phyloP scores from a whole-genome alignment of 2,888 invertebrate genomes.

The Oxyscelio sp. region DNA sequence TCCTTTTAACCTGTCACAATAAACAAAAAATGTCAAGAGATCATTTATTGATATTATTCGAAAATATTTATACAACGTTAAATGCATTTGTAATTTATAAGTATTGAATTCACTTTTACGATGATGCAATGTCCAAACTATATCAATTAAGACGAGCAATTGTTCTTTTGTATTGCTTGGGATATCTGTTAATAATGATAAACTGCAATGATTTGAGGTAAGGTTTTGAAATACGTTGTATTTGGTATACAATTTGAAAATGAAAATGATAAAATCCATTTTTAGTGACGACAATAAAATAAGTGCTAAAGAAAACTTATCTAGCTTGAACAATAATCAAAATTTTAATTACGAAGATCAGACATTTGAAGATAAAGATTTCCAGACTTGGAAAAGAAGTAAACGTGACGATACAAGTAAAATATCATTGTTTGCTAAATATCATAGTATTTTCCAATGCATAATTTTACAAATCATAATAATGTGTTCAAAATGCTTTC shows the following conservation, averaged over 20 bases:
- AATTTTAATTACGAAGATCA: slow-evolving; percentile 14
- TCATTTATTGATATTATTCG: too few species aligned
- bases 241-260: too few species aligned
- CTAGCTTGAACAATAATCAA: neutral
- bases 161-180: slow-evolving; percentile 11
- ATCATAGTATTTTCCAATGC: too few species aligned
- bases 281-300: neutral
- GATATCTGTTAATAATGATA: neutral
- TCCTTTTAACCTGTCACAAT: slow-evolving; percentile 12
- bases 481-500: too few species aligned
- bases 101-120: too few species aligned
- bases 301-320: neutral
- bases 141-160: neutral
- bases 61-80: too few species aligned
- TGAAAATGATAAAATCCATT: too few species aligned
- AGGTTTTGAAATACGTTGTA: slow-evolving; percentile 9
- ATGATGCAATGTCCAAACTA: slow-evolving; percentile 29
- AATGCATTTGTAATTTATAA: too few species aligned
- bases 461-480: too few species aligned
- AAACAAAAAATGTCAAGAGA: slow-evolving; percentile 11
- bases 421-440: too few species aligned
- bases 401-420: slow-evolving; percentile 49
- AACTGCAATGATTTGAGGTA: slow-evolving; percentile 7
- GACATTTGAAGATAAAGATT: slow-evolving; percentile 10
- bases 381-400: slow-evolving; percentile 27